Evolutionary conservation across 2,113 vertebrate species (phyloP).

Genomic region (Chamaea fasciata): DNA sequence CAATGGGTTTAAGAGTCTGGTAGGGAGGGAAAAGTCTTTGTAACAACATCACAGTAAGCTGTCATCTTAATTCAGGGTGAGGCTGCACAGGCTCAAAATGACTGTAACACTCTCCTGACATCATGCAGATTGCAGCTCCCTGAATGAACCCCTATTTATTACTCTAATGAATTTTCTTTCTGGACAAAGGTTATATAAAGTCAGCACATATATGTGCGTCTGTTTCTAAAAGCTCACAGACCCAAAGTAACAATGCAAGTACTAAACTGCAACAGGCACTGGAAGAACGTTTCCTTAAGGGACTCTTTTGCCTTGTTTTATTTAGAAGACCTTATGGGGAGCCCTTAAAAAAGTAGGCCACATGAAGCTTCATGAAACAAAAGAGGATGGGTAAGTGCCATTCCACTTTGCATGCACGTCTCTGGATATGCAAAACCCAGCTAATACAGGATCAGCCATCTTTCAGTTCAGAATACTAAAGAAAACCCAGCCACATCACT

Average conservation of each 20-base stretch:
- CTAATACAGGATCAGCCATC: neutral
- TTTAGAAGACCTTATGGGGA: neutral
- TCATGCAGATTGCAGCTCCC: neutral
- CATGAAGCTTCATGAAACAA: neutral
- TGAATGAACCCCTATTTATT: neutral
- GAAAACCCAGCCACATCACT: neutral
- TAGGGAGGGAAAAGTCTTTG: neutral
- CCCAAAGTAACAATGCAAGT: neutral
- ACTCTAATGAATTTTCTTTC: neutral
- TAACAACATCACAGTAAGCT: neutral
- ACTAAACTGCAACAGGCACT: neutral
- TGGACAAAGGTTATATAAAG: neutral
- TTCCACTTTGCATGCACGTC: neutral
- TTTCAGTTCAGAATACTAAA: neutral
- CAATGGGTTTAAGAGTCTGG: neutral
- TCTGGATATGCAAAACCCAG: neutral
- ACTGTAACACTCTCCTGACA: neutral
- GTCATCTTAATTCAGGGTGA: neutral
- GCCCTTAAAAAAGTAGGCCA: neutral
- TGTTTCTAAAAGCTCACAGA: neutral
- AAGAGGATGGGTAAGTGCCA: neutral
- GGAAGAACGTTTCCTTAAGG: neutral
- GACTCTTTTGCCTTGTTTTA: neutral
- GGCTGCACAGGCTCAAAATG: neutral
- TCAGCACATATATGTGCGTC: fast-evolving